These are phyloP conservation scores for Nasonia oneida DNA, from an alignment of 2,888 invertebrate genomes.

Conservation along the genomic window DNA sequence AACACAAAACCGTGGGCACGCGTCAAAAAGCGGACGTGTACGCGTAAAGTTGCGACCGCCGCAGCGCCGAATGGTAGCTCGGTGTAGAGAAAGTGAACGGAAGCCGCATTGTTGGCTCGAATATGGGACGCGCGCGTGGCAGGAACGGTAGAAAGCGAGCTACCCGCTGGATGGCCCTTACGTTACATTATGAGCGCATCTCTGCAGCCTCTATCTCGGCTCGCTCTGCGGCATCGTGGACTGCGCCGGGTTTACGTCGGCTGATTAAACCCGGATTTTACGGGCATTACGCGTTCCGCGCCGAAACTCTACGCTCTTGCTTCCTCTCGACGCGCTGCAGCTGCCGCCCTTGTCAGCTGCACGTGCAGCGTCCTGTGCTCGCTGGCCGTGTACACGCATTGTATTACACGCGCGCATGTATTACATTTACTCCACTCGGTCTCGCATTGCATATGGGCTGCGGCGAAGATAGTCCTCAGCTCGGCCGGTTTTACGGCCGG, in stretches of 20 bases:
- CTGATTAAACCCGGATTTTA: conserved; percentile 72
- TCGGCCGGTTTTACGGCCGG: conserved; percentile 32
- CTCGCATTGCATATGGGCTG: not conserved
- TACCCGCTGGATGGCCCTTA: conserved; percentile 53
- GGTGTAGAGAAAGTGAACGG: conserved; percentile 20
- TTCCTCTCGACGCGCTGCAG: not conserved
- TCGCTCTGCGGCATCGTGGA: not conserved
- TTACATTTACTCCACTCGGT: no score
- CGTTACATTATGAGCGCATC: conserved; percentile 62
- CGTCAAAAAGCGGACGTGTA: no score
- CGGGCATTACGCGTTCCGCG: conserved; percentile 67
- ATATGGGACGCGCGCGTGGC: not conserved
- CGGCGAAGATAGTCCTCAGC: not conserved
- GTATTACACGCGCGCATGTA: no score
- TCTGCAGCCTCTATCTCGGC: not conserved
- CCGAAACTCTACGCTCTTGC: conserved; percentile 38
- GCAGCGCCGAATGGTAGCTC: not conserved
- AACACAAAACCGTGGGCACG: no score
- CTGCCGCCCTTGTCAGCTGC: not conserved
- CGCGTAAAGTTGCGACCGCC: not conserved
- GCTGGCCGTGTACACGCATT: not conserved
- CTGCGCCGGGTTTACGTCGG: conserved; percentile 43
- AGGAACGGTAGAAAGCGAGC: conserved; percentile 11
- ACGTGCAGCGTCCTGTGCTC: not conserved
- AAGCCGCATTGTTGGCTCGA: conserved; percentile 37